Evolutionary conservation across 2,888 invertebrate species (phyloP).

Genomic region (Lasius fuliginosus): DNA sequence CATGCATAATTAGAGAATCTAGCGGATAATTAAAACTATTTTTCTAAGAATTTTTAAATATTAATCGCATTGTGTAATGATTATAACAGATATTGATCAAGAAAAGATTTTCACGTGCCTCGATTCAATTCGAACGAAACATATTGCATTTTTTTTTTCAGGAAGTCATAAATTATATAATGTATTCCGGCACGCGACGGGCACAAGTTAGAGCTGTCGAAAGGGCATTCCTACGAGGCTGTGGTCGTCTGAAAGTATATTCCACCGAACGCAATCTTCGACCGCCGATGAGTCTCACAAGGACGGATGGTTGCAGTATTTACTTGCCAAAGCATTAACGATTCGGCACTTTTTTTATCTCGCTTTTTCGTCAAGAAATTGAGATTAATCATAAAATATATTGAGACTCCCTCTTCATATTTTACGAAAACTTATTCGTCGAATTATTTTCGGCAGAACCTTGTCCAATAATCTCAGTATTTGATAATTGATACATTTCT

Average conservation of each 20-base stretch:
- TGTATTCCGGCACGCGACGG: constrained; percentile 18
- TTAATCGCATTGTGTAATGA: constrained; percentile 1
- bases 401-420: not conserved
- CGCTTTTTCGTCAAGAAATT: not conserved
- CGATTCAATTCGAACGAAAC: not conserved
- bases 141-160: constrained; percentile 32
- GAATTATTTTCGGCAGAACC: not conserved
- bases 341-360: constrained; percentile 18
- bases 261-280: constrained; percentile 52
- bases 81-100: not conserved
- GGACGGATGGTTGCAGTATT: constrained; percentile 17
- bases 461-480: not conserved
- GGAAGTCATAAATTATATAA: constrained; percentile 32
- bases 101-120: not conserved
- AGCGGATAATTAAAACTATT: not conserved
- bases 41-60: not conserved
- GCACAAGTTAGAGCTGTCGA: constrained; percentile 38
- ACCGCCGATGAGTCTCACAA: constrained; percentile 35
- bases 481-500: not conserved
- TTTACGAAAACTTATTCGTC: not conserved
- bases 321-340: constrained; percentile 22
- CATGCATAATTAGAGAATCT: not conserved
- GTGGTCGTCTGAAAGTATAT: constrained; percentile 71
- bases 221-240: constrained; percentile 63
- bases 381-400: constrained; percentile 2